Evolutionary conservation across 2,797 vertebrate genomes (phyloP).

Genomic region (Artibeus lituratus): DNA sequence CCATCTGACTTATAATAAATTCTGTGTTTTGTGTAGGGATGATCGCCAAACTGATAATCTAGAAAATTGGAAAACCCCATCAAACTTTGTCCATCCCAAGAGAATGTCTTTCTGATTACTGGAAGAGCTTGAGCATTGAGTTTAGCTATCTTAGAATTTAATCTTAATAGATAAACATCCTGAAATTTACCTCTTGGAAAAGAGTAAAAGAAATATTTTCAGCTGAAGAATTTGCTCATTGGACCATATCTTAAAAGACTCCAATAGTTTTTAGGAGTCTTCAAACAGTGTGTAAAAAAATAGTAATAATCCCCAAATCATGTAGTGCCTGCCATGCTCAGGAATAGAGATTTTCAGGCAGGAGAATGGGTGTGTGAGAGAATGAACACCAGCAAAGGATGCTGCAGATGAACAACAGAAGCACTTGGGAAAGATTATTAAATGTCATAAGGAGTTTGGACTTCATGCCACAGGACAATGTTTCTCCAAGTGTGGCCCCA

Average conservation of each 20-base stretch:
- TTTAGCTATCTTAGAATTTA: conserved; percentile 53
- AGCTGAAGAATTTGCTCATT: conserved; percentile 27
- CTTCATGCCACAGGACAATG: not conserved
- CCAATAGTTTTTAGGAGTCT: not conserved
- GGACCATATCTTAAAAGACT: conserved; percentile 18
- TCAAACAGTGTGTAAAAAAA: not conserved
- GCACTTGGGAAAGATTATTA: not conserved
- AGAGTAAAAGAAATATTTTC: conserved; percentile 60
- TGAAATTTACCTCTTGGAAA: conserved; percentile 64
- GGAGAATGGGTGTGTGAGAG: not conserved
- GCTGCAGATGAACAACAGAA: no score
- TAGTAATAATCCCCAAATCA: not conserved
- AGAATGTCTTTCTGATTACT: conserved; percentile 59
- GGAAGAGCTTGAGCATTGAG: conserved; percentile 50
- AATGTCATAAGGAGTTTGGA: not conserved
- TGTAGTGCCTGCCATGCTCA: not conserved
- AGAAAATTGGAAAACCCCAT: conserved; percentile 72
- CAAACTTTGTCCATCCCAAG: conserved; percentile 52
- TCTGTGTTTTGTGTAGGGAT: conserved; percentile 44
- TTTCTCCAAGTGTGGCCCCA: not conserved
- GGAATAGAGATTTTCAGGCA: not conserved
- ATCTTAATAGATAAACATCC: conserved; percentile 66
- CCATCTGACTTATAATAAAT: conserved; percentile 54
- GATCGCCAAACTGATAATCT: conserved; percentile 74
- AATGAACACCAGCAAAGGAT: not conserved